Percentiles rank a stretch among this genome's conserved stretches.
Evolutionary conservation across 2,113 vertebrate genomes (phyloP).

Genomic region (Plotosus lineatus): DNA sequence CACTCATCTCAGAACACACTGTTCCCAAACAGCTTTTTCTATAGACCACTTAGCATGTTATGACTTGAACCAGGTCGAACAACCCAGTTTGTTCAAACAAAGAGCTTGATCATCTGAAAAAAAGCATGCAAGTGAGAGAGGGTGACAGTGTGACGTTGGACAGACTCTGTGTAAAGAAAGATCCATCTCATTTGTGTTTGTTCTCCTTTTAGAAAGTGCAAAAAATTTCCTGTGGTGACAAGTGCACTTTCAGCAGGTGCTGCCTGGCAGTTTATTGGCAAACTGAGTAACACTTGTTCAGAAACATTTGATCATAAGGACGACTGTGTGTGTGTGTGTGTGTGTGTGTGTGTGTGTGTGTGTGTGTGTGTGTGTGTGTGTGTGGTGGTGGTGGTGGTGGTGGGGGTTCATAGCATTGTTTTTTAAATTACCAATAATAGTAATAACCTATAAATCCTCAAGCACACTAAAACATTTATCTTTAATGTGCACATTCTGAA

Average conservation of each 20-base stretch:
- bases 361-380: background rate
- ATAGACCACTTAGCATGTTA: conserved; percentile 19
- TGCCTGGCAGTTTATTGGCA: conserved; percentile 44
- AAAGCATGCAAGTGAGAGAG: conserved; percentile 6
- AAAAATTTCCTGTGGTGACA: conserved; percentile 35
- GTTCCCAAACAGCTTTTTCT: conserved; percentile 42
- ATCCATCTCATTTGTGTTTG: conserved; percentile 37
- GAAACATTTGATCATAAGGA: background rate
- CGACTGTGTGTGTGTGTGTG: conserved; percentile 15
- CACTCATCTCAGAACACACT: conserved; percentile 34
- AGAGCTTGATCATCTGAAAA: conserved; percentile 24
- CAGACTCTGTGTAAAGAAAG: conserved; percentile 26
- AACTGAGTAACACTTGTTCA: background rate
- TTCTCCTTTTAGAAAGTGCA: conserved; percentile 26
- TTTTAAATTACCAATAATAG: background rate
- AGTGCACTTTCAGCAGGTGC: conserved; percentile 27
- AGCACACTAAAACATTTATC: background rate
- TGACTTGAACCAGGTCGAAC: conserved; percentile 16
- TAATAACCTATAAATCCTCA: background rate
- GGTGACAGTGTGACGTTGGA: background rate
- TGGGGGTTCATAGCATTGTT: background rate
- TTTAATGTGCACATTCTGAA: background rate
- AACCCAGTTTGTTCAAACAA: conserved; percentile 17
- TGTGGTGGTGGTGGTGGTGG: too few species aligned
- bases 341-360: conserved; percentile 2